A percentile compares a stretch with the other conserved stretches of the same genome.
Conservation (phyloP, 2,888 invertebrate species). For the Ormyrus thymus region DNA sequence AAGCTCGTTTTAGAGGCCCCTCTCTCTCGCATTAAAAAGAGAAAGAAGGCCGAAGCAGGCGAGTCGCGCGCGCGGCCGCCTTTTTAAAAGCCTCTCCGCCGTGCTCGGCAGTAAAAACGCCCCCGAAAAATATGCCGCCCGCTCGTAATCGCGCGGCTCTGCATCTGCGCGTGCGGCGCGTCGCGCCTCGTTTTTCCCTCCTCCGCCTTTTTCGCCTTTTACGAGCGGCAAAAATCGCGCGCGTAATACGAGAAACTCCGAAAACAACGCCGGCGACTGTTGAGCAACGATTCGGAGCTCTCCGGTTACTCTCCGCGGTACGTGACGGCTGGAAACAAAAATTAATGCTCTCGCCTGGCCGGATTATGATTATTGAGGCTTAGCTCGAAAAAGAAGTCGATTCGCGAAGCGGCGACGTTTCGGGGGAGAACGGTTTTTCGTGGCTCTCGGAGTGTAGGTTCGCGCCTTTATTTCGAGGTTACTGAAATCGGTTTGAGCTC, state of each 20-base stretch:
- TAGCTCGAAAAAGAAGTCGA: no score
- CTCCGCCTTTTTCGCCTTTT: slow-evolving; percentile 15
- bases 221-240: slow-evolving; percentile 38
- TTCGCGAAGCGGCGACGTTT: no score
- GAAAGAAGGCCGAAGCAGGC: no score
- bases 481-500: not conserved
- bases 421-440: no score
- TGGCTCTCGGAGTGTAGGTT: no score
- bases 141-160: slow-evolving; percentile 13
- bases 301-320: slow-evolving; percentile 27
- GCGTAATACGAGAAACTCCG: slow-evolving; percentile 37
- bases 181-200: not conserved
- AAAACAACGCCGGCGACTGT: slow-evolving; percentile 15
- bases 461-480: no score
- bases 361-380: no score
- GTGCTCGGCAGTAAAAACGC: not conserved
- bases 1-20: no score
- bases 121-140: slow-evolving; percentile 29
- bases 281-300: slow-evolving; percentile 36
- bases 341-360: no score
- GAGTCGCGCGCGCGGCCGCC: not conserved
- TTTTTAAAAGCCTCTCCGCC: not conserved
- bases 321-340: no score
- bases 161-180: no score
- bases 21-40: no score